Conservation (phyloP, 2,888 invertebrate species). For the Lithodes maja region DNA sequence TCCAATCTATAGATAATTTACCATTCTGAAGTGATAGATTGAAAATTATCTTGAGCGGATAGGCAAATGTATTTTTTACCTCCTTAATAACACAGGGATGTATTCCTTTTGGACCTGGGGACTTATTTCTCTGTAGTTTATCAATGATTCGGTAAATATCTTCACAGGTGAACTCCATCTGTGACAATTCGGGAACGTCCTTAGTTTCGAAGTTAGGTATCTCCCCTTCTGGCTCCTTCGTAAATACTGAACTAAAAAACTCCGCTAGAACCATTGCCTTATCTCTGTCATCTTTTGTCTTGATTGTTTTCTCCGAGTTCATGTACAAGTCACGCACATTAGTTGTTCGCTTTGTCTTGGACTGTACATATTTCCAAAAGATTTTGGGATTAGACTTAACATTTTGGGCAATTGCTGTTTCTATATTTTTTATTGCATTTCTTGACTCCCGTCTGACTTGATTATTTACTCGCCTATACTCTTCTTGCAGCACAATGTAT, state of each 20-base stretch:
- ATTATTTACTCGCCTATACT: no score
- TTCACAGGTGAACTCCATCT: neutral
- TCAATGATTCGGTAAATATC: neutral
- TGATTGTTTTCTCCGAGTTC: conserved; percentile 9
- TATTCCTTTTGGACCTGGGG: conserved; percentile 36
- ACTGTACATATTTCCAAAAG: neutral
- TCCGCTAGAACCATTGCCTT: conserved; percentile 13
- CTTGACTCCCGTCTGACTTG: no score
- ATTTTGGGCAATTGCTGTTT: no score
- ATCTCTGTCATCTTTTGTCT: conserved; percentile 16
- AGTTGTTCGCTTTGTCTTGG: conserved; percentile 26
- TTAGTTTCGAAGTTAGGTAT: neutral
- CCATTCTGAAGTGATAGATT: neutral
- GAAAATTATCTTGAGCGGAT: conserved; percentile 20
- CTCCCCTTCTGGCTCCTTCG: conserved; percentile 21
- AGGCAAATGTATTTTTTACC: neutral
- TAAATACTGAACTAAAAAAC: conserved; percentile 1
- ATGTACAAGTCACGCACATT: neutral
- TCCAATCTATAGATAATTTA: neutral
- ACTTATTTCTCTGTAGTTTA: conserved; percentile 32
- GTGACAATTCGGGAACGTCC: conserved; percentile 1
- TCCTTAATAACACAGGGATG: conserved; percentile 23
- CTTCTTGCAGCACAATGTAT: no score
- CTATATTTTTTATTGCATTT: no score
- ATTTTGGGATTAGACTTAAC: no score